Evolutionary conservation across 2,113 vertebrate genomes (phyloP).

Genomic region (Gymnocephalus cernua): DNA sequence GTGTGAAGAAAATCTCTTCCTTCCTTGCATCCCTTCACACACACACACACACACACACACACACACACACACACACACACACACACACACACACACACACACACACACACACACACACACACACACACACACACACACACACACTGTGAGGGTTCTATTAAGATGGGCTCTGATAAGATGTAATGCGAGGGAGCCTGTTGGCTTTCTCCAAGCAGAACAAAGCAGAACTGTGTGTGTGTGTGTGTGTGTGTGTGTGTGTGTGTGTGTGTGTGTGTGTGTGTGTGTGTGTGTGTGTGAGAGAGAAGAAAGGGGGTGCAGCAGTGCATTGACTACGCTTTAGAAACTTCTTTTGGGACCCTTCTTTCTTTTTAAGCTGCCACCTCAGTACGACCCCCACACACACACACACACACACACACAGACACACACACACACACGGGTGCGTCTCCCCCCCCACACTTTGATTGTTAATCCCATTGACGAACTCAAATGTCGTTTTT

Average conservation of each 20-base stretch:
- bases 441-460: neutral
- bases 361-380: slow-evolving; percentile 32
- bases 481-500: slow-evolving; percentile 29
- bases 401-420: neutral
- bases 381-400: slow-evolving; percentile 19
- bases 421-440: slow-evolving; percentile 21
- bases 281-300: neutral
- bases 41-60: slow-evolving; percentile 33
- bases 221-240: slow-evolving; percentile 7
- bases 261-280: neutral
- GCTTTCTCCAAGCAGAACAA: slow-evolving; percentile 39
- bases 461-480: slow-evolving; percentile 46
- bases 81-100: slow-evolving; percentile 21
- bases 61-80: neutral
- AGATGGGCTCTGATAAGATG: slow-evolving; percentile 52
- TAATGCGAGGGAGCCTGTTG: slow-evolving; percentile 37
- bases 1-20: slow-evolving; percentile 63
- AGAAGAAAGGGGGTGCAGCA: slow-evolving; percentile 27
- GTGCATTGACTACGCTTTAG: slow-evolving; percentile 30
- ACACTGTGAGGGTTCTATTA: slow-evolving; percentile 2
- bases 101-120: slow-evolving; percentile 2
- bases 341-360: slow-evolving; percentile 36
- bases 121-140: slow-evolving; percentile 16
- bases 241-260: slow-evolving; percentile 7
- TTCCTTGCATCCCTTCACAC: slow-evolving; percentile 28